Base-by-base conservation (phyloP, 2,113 vertebrate species). In the Saccopteryx leptura region DNA sequence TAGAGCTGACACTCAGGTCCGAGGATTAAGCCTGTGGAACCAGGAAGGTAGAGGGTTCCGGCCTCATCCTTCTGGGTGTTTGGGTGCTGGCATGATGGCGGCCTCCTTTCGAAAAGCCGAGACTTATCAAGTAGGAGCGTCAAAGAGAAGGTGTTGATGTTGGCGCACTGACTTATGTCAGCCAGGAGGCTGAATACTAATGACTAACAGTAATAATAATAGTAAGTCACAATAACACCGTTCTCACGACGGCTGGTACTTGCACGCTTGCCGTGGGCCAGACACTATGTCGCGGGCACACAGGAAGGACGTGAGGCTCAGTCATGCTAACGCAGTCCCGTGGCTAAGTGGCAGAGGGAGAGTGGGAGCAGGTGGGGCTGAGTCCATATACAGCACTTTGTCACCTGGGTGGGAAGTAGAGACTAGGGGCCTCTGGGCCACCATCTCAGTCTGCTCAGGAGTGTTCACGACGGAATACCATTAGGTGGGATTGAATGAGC, bases 281-380 rank as follows among this genome's bases (percentile, higher is more conserved):
- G 83, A 31, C 2, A 1, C 11, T 24, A 12, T 46, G 48, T 65
- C 21, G 39, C 10, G 82, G 66, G 90, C 56, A 61, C 72, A 79
- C 19, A 24, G 2, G 14, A 81, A n/a, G 21, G 33, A n/a, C n/a
- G 1, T 9, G 71, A 26, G 58, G 12, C 14, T 88, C 79, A 54
- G 12, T 50, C 7, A 2, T 1, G 3, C 48, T 5, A 13, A 14
- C 11, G 15, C 2, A 46, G 52, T 48, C 1, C 0, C 15, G 0
- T 10, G 56, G 18, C 33, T 24, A 23, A 4, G n/a, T 15, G 52
- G 11, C 56, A 46, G 39, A 9, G 4, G 11, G 63, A 82, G 46
- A 54, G n/a, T 58, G 6, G 31, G 84, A 9, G 82, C 0, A 5
- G 80, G 23, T 5, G 89, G 60, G 33, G 31, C 48, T 63, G 39